Base-by-base conservation (phyloP, 1,140 invertebrate genomes). In the Andricus grossulariae region DNA sequence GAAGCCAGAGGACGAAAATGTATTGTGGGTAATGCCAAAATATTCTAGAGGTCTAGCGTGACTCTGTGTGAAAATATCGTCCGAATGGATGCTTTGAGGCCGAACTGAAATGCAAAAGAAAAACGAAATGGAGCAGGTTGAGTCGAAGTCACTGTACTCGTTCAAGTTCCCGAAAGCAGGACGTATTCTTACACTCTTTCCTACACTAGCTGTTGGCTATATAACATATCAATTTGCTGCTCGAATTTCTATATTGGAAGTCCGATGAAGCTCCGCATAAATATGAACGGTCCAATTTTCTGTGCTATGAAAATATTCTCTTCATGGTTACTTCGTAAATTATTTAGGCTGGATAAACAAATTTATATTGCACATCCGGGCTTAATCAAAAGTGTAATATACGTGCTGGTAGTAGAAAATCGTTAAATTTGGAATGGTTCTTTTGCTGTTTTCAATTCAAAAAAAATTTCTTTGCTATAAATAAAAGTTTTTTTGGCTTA, bases 121-220 rank as follows among this genome's bases (percentile, higher is more conserved):
- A 75, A 50, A 51, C 57, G 50, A 49, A 13, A 55, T 25, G 32
- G 49, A 77, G 55, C 21, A 13, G 51, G 45, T 54, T 50, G 25
- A 51, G n/a, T 72, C 39, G 60, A 32, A 60, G 21, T 25, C 32
- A 66, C 60, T 16, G 39, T 66, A 66, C 39, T n/a, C 60, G 32
- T 39, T 66, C 25, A 66, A 66, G 60, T 66, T 66, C 25, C n/a
- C 32, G 60, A 25, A 66, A 66, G 16, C 60, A 16, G 32, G 60
- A 66, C 32, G 60, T 66, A 39, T 66, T 66, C 45, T 66, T 66
- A 66, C 60, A 39, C 32, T 39, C 16, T 25, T 13, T 32, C 21
- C 60, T 16, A n/a, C 13, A 66, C 60, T 66, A 66, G 39, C 15
- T 25, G 60, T 39, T 66, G 25, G 60, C 10, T 66, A 66, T 66